A percentile compares a stretch with the other conserved stretches of the same genome.
Evolutionary conservation across 2,797 vertebrate species (phyloP).

Genomic region (Botia kubotai): DNA sequence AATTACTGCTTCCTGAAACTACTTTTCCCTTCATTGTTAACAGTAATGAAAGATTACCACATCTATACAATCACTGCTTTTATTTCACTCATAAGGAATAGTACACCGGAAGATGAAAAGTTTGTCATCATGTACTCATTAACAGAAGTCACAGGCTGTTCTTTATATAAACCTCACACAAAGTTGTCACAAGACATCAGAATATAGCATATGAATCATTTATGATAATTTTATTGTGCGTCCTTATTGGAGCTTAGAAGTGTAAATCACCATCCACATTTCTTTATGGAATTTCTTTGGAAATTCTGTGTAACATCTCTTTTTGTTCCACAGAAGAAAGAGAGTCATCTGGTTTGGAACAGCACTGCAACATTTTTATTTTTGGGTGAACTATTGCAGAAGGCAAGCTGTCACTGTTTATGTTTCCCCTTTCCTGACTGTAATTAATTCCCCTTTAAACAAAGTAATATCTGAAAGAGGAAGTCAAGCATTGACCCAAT

Average conservation of each 20-base stretch:
- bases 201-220: background rate
- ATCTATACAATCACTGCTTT: slow-evolving; percentile 17
- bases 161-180: background rate
- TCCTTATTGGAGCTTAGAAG: background rate
- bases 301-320: background rate
- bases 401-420: background rate
- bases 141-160: background rate
- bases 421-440: slow-evolving; percentile 42
- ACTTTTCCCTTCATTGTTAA: slow-evolving; percentile 41
- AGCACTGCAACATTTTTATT: background rate
- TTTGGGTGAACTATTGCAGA: background rate
- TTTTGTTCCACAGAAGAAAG: background rate
- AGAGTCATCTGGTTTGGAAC: background rate
- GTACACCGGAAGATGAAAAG: background rate
- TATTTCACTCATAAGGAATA: background rate
- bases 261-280: background rate
- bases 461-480: slow-evolving; percentile 41
- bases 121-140: background rate
- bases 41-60: slow-evolving; percentile 49
- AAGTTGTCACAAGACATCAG: too few relatives aligned
- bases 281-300: background rate
- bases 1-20: slow-evolving; percentile 59
- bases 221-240: background rate
- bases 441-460: slow-evolving; percentile 52
- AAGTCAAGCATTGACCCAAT: slow-evolving; percentile 41